These are phyloP conservation scores for Pseudois nayaur DNA, from an alignment of 2,113 vertebrate genomes.

Conservation along the genomic window DNA sequence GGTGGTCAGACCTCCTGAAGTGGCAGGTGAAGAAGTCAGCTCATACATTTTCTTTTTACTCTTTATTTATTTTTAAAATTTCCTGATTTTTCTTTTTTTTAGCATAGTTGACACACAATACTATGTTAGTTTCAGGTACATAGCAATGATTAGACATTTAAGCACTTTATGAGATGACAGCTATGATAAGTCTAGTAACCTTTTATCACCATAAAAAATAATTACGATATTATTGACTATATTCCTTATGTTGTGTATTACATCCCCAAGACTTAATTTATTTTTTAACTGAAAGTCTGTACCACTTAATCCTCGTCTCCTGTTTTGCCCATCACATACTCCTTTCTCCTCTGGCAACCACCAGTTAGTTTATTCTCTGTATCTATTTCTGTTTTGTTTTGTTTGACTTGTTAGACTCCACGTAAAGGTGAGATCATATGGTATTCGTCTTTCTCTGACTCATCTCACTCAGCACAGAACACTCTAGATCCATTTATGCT, in stretches of 20 bases:
- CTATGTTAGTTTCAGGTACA: background rate
- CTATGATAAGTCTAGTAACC: background rate
- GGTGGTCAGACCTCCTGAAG: background rate
- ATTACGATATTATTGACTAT: background rate
- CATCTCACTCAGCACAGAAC: background rate
- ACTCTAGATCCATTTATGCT: background rate
- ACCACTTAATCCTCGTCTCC: background rate
- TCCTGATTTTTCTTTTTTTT: background rate
- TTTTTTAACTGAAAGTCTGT: background rate
- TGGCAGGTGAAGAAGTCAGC: rapidly evolving
- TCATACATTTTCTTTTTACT: background rate
- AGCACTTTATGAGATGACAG: background rate
- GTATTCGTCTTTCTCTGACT: background rate
- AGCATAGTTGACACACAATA: background rate
- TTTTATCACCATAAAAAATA: background rate
- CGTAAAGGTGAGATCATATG: background rate
- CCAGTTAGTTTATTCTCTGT: background rate
- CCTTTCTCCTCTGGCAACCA: background rate
- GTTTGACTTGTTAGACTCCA: background rate
- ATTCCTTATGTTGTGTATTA: background rate
- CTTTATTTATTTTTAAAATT: background rate
- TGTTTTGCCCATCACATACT: no score
- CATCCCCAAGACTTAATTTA: background rate
- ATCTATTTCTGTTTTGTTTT: background rate
- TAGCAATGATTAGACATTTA: background rate